These are phyloP conservation scores for Antennarius striatus DNA, from an alignment of 2,113 vertebrate species.

Conservation along the genomic window DNA sequence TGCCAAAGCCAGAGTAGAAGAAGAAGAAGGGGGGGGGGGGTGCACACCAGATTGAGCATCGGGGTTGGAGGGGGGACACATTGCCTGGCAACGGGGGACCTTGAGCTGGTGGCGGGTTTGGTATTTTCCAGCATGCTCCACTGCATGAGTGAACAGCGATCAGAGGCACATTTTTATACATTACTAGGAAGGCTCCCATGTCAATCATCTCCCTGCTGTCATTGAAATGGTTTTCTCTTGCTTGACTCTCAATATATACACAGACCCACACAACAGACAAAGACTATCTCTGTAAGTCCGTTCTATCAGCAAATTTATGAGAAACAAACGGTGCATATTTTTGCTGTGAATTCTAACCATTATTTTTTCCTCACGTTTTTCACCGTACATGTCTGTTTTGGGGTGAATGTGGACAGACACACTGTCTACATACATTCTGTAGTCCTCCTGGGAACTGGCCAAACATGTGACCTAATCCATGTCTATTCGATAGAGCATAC, in stretches of 20 bases:
- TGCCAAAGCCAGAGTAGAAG: slow-evolving; percentile 55
- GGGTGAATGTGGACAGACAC: slow-evolving; percentile 20
- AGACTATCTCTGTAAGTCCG: background rate
- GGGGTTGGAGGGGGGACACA: slow-evolving; percentile 77
- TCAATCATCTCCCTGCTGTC: slow-evolving; percentile 78
- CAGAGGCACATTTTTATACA: slow-evolving; percentile 75
- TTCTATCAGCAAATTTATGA: too few species aligned
- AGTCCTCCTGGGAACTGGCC: slow-evolving; percentile 48
- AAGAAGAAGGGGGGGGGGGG: slow-evolving; percentile 55
- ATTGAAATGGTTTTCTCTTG: slow-evolving; percentile 49
- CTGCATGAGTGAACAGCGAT: slow-evolving; percentile 68
- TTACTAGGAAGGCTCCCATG: slow-evolving; percentile 68
- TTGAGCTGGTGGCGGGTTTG: slow-evolving; percentile 64
- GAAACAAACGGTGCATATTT: background rate
- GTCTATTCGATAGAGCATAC: slow-evolving; percentile 7
- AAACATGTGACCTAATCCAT: slow-evolving; percentile 40
- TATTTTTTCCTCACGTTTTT: background rate
- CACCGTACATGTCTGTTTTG: background rate
- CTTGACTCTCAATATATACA: slow-evolving; percentile 33
- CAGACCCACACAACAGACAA: slow-evolving; percentile 44
- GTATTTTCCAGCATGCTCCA: slow-evolving; percentile 68
- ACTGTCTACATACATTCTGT: slow-evolving; percentile 60
- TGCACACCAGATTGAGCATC: slow-evolving; percentile 77
- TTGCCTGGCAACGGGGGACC: slow-evolving; percentile 65
- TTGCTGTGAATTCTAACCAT: slow-evolving; percentile 28